phyloP scores from a whole-genome alignment of 2,113 vertebrate genomes.

The Gobius niger region DNA sequence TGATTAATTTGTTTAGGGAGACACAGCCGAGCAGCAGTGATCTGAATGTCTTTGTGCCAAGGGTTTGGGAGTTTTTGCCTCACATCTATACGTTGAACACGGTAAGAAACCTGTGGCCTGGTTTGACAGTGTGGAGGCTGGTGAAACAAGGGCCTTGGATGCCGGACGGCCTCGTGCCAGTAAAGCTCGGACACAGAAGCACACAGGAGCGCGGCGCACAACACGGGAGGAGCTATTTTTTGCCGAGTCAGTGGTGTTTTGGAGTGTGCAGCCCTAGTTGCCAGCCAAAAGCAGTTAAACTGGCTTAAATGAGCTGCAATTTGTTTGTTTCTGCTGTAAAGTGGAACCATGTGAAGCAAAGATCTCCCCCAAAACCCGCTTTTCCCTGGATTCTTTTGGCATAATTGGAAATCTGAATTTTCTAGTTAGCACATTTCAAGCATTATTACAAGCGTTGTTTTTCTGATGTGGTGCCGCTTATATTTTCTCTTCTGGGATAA shows the following conservation, averaged over 20 bases:
- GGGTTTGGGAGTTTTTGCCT: too few species aligned
- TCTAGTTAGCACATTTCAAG: constrained; percentile 75
- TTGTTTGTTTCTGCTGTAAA: constrained; percentile 81
- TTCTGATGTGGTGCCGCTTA: constrained; percentile 69
- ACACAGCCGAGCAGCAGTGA: too few species aligned
- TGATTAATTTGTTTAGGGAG: too few species aligned
- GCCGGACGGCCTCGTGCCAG: not conserved
- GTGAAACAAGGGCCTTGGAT: not conserved
- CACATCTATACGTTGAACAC: too few species aligned
- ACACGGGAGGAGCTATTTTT: constrained; percentile 35
- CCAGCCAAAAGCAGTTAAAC: constrained; percentile 76
- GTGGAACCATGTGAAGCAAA: constrained; percentile 78
- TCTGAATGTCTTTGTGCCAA: too few species aligned
- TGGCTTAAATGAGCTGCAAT: constrained; percentile 79
- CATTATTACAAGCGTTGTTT: constrained; percentile 73
- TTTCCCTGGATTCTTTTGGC: constrained; percentile 61
- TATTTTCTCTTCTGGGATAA: constrained; percentile 49
- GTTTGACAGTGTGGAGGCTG: not conserved
- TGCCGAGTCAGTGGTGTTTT: constrained; percentile 69
- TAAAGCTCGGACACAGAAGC: not conserved
- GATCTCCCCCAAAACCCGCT: constrained; percentile 59
- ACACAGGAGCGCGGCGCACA: constrained; percentile 20
- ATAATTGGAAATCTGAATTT: constrained; percentile 74
- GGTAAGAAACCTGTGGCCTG: too few species aligned
- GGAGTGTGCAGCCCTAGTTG: constrained; percentile 65